A percentile compares a stretch with the other conserved stretches of the same genome.
These are phyloP conservation scores for Zaprionus taronus DNA, from an alignment of 1,140 invertebrate genomes.

Conservation along the genomic window DNA sequence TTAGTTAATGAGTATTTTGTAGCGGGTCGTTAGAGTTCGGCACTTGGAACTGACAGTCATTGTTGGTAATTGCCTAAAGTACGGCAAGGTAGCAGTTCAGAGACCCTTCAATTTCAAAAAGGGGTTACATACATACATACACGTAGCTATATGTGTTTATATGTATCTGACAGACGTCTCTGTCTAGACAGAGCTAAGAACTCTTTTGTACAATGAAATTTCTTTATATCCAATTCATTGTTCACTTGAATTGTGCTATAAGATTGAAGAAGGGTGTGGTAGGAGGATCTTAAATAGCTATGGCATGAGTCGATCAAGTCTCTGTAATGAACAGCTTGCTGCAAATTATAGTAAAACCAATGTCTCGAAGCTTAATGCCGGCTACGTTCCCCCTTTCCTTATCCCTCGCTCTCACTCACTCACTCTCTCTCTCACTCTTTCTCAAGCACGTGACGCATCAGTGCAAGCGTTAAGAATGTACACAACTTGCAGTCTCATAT, in stretches of 20 bases:
- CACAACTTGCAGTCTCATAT: neutral
- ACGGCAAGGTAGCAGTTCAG: neutral
- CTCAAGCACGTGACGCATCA: slow-evolving; percentile 2
- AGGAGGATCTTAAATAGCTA: neutral
- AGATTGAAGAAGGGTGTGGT: neutral
- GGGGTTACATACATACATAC: neutral
- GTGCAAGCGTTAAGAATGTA: neutral
- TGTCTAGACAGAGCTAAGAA: slow-evolving; percentile 1
- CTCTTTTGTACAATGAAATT: neutral
- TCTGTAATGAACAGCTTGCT: neutral
- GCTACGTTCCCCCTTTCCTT: neutral
- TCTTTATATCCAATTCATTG: neutral
- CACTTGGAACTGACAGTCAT: slow-evolving; percentile 30
- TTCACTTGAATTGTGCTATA: neutral
- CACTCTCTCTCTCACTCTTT: neutral
- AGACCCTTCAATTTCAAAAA: neutral
- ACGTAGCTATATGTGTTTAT: neutral
- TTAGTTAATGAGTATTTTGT: slow-evolving; percentile 10
- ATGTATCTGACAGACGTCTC: neutral
- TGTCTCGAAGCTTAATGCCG: neutral
- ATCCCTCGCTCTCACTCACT: neutral
- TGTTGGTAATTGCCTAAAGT: slow-evolving; percentile 22
- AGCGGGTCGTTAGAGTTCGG: slow-evolving; percentile 22
- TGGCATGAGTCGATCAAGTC: neutral
- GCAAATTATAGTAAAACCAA: neutral